Base-by-base conservation (phyloP, 2,113 vertebrate species). In the Pristiophorus japonicus region DNA sequence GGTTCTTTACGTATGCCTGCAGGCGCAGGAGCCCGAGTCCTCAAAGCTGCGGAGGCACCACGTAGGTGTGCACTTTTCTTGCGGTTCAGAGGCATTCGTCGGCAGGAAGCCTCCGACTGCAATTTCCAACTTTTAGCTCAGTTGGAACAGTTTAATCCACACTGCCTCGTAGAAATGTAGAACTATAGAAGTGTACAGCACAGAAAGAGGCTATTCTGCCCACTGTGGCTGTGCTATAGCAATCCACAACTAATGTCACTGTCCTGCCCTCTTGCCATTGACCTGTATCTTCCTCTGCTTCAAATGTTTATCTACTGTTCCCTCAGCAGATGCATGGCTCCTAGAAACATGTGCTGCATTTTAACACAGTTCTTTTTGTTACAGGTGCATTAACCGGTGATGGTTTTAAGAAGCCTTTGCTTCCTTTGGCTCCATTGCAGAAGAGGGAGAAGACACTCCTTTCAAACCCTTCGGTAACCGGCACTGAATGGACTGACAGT, bases 391-490 rank as follows among this genome's bases (percentile, higher is more conserved):
- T 70, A 70, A 73, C 51, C 1, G 45, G 65, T 34, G 93, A 94
- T 67, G 45, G 93, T 51, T 94, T 94, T 70, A 94, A 94, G 93
- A 94, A 94, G 66, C 93, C 93, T 42, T 70, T 70, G 12, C 66
- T 94, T 30, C 93, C 93, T 27, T 94, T 94, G 93, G 65, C 38
- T 47, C 22, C 93, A 51, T 70, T 22, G 42, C 93, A 94, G 93
- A 94, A 94, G 91, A 93, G 34, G 22, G 91, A 63, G 65, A 94
- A 94, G 66, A 67, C 93, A 34, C 11, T 14, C 4, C 38, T 34
- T 67, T 73, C 93, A 34, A 94, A 3, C 65, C 22, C 24, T 70
- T 67, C 45, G 14, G 8, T 10, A 34, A 14, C 66, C 24, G 22
- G 42, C 66, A 30, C 93, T 0, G 93, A 51, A 67, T 4, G 2